Conservation (phyloP, 1,140 invertebrate species). For the Drosophila burlai region DNA sequence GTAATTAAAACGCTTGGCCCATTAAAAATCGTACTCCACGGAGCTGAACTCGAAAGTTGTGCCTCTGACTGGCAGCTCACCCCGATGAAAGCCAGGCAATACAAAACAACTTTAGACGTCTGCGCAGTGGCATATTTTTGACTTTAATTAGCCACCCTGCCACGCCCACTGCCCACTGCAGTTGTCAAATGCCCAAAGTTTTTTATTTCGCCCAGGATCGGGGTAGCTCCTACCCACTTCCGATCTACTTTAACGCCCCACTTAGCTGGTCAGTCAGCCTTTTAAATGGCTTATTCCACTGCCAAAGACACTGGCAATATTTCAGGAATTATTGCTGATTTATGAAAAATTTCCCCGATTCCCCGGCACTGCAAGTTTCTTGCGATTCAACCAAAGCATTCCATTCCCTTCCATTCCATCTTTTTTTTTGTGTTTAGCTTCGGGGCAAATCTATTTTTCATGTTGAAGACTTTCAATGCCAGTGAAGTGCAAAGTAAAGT, state of each 20-base stretch:
- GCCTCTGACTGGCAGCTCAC: slow-evolving; percentile 64
- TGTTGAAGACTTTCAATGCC: slow-evolving; percentile 71
- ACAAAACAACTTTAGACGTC: slow-evolving; percentile 77
- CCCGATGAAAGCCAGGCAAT: slow-evolving; percentile 49
- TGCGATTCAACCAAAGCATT: slow-evolving; percentile 15
- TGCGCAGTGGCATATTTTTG: slow-evolving; percentile 73
- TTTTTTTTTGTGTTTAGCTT: slow-evolving; percentile 24
- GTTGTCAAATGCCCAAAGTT: slow-evolving; percentile 66
- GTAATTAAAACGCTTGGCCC: slow-evolving; percentile 83
- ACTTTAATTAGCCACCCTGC: slow-evolving; percentile 68
- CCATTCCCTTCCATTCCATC: slow-evolving; percentile 1
- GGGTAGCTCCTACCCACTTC: background rate
- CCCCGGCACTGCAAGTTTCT: slow-evolving; percentile 38
- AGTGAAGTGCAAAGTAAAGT: slow-evolving; percentile 54
- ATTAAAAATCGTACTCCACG: slow-evolving; percentile 80
- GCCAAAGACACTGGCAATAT: slow-evolving; percentile 73
- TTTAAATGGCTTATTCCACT: slow-evolving; percentile 63
- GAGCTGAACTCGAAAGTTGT: slow-evolving; percentile 80
- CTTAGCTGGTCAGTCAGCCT: slow-evolving; percentile 43
- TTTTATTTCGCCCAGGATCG: slow-evolving; percentile 8
- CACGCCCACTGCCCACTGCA: slow-evolving; percentile 37
- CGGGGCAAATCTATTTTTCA: slow-evolving; percentile 78
- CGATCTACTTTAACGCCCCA: slow-evolving; percentile 33
- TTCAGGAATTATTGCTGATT: slow-evolving; percentile 70
- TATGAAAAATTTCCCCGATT: slow-evolving; percentile 65